Evolutionary conservation across 2,888 invertebrate species (phyloP), one percentile per base, ranked within the genome.

Genomic region (Bhutanitis thaidina): DNA sequence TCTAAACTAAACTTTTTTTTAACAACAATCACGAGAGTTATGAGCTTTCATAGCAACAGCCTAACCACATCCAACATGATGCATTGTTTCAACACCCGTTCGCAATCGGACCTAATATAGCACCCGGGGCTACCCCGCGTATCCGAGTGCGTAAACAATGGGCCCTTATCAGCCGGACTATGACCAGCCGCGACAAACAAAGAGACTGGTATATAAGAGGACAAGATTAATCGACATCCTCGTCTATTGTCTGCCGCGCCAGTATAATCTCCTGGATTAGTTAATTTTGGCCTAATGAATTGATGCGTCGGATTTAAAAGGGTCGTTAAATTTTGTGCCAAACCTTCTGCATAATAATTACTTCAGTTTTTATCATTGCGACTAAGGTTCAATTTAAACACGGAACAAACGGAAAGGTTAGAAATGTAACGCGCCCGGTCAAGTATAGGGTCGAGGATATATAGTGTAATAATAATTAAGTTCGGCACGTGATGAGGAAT

Each of bases 191-290:
- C 16, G 9, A 10, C 27, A 9, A 27, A 34, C 43, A 38, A 30
- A 46, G 38, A 29, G 40, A 13, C 34, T 20, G 36, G 49, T 43
- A 48, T n/a, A n/a, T 41, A 36, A 45, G 36, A 30, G 41, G 39
- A 38, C 45, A 49, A 49, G 49, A 54, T 56, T 53, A 56, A 56
- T 52, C 36, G 52, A 40, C 48, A 30, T 40, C 43, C 46, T 35
- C 43, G 44, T 32, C 40, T 27, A 49, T 56, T 56, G 54, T 54
- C 36, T 36, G 34, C 34, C 3, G 20, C 7, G 39, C 15, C 38
- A 27, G 35, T 25, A 38, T 55, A 50, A 48, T 53, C 48, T 48
- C 50, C 43, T 39, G 46, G 43, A 49, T 49, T 47, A 49, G 53
- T 52, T 56, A 49, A 53, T 53, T n/a, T 53, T 51, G 39, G 34